These are phyloP conservation scores for Camponotus fellah DNA, from an alignment of 2,888 invertebrate species.

Conservation along the genomic window DNA sequence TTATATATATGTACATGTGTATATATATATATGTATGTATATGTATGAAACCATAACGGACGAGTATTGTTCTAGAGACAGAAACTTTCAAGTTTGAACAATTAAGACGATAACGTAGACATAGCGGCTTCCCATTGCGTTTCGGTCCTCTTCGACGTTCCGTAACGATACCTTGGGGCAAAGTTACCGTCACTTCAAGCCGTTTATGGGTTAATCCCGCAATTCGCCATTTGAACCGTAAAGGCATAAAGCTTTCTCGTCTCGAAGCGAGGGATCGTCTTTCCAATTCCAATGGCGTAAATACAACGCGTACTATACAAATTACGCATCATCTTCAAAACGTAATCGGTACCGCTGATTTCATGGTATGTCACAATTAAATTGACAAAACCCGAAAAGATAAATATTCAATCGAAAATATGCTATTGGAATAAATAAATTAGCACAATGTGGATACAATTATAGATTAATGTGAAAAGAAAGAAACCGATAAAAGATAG, in stretches of 20 bases:
- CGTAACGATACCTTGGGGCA: slow-evolving; percentile 73
- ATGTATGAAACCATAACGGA: slow-evolving; percentile 32
- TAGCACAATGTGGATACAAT: not conserved
- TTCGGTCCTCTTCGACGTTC: slow-evolving; percentile 63
- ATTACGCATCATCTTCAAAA: slow-evolving; percentile 29
- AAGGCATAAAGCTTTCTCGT: slow-evolving; percentile 70
- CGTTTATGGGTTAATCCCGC: slow-evolving; percentile 73
- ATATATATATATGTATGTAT: slow-evolving; percentile 19
- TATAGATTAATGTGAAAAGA: slow-evolving; percentile 2
- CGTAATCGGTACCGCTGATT: not conserved
- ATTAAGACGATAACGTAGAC: slow-evolving; percentile 68
- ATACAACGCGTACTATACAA: slow-evolving; percentile 50
- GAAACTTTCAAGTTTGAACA: slow-evolving; percentile 53
- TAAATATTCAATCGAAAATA: not conserved
- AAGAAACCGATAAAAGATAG: not conserved
- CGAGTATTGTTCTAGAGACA: slow-evolving; percentile 35
- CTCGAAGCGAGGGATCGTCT: slow-evolving; percentile 49
- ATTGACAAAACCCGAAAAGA: not conserved
- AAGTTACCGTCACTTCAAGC: slow-evolving; percentile 69
- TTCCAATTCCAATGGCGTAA: slow-evolving; percentile 54
- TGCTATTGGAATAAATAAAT: not conserved
- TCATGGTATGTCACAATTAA: not conserved
- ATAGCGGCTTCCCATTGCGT: slow-evolving; percentile 60
- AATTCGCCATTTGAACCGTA: slow-evolving; percentile 65
- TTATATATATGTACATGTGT: not conserved